These are phyloP conservation scores for Liasis olivaceus DNA, from an alignment of 2,797 vertebrate genomes.

Conservation along the genomic window DNA sequence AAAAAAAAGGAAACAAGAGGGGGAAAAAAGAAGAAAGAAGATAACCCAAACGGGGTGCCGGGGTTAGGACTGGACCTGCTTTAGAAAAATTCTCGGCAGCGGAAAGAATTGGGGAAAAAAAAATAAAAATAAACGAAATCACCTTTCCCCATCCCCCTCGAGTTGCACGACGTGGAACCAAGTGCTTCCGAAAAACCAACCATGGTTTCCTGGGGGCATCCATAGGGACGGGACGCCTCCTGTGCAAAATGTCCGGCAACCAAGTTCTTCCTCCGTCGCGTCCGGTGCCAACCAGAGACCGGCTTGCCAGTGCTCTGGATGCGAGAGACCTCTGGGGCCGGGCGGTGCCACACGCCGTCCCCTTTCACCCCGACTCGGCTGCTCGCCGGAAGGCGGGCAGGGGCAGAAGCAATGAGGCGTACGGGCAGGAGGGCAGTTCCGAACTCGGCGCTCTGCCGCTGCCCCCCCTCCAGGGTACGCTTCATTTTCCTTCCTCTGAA, in stretches of 20 bases:
- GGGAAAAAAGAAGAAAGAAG: neutral
- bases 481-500: conserved; percentile 49
- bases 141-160: neutral
- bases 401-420: conserved; percentile 1
- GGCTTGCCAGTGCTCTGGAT: neutral
- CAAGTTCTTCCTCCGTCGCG: neutral
- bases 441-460: conserved; percentile 8
- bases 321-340: conserved; percentile 27
- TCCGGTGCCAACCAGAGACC: conserved; percentile 42
- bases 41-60: conserved; percentile 53
- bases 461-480: neutral
- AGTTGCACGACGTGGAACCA: conserved; percentile 4
- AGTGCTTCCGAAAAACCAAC: conserved; percentile 39
- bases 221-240: rapidly evolving
- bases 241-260: neutral
- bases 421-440: conserved; percentile 33
- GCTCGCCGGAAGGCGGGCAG: neutral
- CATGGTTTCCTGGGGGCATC: neutral
- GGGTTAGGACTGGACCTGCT: conserved; percentile 65
- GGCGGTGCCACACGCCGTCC: neutral
- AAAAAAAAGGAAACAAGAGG: neutral
- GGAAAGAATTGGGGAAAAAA: conserved; percentile 29
- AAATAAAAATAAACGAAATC: neutral
- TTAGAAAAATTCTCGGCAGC: conserved; percentile 66
- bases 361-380: rapidly evolving